Base-by-base conservation (phyloP, 2,113 vertebrate species). In the Tragelaphus imberbis region DNA sequence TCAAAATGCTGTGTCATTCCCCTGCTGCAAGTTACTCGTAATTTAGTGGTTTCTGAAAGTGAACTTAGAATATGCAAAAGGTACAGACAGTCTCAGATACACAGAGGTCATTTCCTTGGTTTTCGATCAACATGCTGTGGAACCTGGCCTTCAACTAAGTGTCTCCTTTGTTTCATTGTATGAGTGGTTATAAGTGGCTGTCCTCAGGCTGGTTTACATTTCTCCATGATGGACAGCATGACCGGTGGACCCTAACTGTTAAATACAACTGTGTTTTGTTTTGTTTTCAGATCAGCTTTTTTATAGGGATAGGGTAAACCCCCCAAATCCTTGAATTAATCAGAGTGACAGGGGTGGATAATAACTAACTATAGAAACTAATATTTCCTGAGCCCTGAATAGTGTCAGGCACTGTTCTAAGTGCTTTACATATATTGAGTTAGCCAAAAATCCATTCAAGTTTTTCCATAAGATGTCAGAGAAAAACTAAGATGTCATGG, bases 1-100 rank as follows among this genome's bases (percentile, higher is more conserved):
- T 97, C 97, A 97, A 90, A 75, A 90, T 94, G 91, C 97, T 97
- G 85, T 97, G 84, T 97, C 96, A 82, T 90, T 98, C 21, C 86
- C 94, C 82, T 86, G 58, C 33, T 88, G n/a, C 49, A 98, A 95
- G 51, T 90, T 49, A n/a, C 61, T 58, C 92, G 21, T 93, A 92
- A 97, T 91, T 94, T 94, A 87, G 56, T 55, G 90, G 56, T 93
- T 98, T 96, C 90, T 96, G 55, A 96, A 97, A 92, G 49, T 96
- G 89, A 97, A 90, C 97, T 51, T 25, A 61, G 47, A 75, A 40
- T n/a, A 55, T 65, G 7, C 19, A 94, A 56, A 96, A 61, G 15
- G 56, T 14, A 7, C 25, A 14, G 30, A 6, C 19, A 9, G 33
- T 87, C 51, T 98, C 87, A 25, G 23, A 65, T 47, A 47, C 86